A percentile compares a stretch with the other conserved stretches of the same genome.
Conservation (phyloP, 2,797 vertebrate genomes). For the Merluccius polli region DNA sequence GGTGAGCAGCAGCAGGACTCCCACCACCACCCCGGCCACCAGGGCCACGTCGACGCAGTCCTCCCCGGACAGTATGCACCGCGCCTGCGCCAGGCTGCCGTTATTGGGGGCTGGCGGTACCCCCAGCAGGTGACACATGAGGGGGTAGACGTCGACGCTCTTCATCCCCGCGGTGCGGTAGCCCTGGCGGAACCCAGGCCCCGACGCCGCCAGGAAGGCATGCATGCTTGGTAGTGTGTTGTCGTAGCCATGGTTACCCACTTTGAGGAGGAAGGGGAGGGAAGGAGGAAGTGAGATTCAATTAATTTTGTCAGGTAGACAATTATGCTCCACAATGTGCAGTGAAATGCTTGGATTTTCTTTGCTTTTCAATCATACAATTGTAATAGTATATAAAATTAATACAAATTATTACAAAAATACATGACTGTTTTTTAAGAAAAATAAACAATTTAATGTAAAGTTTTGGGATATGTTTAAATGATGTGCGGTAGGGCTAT, state of each 20-base stretch:
- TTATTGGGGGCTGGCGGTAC: slow-evolving; percentile 82
- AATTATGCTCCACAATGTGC: too few relatives aligned
- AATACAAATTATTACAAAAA: too few relatives aligned
- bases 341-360: too few relatives aligned
- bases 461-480: background rate
- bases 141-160: slow-evolving; percentile 89
- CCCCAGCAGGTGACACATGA: slow-evolving; percentile 89
- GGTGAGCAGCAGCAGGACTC: slow-evolving; percentile 76
- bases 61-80: slow-evolving; percentile 78
- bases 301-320: too few relatives aligned
- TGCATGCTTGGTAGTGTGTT: slow-evolving; percentile 91
- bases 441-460: background rate
- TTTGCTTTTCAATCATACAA: too few relatives aligned
- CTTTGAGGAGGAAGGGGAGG: slow-evolving; percentile 58
- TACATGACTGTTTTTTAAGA: too few relatives aligned
- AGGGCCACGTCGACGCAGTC: slow-evolving; percentile 71
- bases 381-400: too few relatives aligned
- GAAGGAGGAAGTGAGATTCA: background rate
- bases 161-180: slow-evolving; percentile 63
- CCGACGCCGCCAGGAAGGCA: slow-evolving; percentile 85
- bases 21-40: slow-evolving; percentile 76
- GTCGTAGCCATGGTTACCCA: slow-evolving; percentile 95
- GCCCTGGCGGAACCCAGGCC: slow-evolving; percentile 83
- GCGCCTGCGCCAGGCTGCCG: slow-evolving; percentile 74
- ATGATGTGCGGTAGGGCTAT: too few relatives aligned